Evolutionary conservation across 92 coral and sea anemone genomes (phyloP).

Genomic region (Zoanthus sansibaricus): DNA sequence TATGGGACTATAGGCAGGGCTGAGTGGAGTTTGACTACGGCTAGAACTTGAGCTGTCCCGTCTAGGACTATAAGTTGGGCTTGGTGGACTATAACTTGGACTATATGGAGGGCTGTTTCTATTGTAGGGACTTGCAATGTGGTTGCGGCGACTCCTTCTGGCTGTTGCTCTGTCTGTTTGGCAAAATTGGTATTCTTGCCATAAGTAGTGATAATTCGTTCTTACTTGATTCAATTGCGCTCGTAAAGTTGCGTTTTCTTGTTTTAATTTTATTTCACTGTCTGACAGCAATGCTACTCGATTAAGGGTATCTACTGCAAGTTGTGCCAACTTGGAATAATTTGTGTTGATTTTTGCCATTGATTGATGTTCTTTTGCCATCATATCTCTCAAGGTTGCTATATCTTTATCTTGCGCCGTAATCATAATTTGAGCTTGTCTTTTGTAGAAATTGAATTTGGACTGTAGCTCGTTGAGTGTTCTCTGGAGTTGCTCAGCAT

Average conservation of each 20-base stretch:
- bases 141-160: background rate
- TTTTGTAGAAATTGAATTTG: background rate
- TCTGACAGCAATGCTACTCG: background rate
- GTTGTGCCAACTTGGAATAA: background rate
- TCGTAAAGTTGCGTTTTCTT: background rate
- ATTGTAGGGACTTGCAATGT: background rate
- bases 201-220: background rate
- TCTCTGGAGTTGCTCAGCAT: slow-evolving; percentile 16
- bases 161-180: background rate
- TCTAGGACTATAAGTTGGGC: background rate
- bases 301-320: slow-evolving; percentile 1
- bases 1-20: background rate
- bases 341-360: background rate
- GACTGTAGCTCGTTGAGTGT: slow-evolving; percentile 15
- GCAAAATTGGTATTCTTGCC: background rate
- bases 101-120: background rate
- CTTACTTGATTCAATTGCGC: background rate
- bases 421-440: background rate
- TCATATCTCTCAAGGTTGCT: slow-evolving; percentile 1
- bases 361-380: background rate
- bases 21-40: no score
- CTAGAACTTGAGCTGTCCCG: no score
- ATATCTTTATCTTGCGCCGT: background rate
- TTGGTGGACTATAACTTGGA: background rate
- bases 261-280: background rate